Evolutionary conservation across 2,797 vertebrate species (phyloP).

Genomic region (Clangula hyemalis): DNA sequence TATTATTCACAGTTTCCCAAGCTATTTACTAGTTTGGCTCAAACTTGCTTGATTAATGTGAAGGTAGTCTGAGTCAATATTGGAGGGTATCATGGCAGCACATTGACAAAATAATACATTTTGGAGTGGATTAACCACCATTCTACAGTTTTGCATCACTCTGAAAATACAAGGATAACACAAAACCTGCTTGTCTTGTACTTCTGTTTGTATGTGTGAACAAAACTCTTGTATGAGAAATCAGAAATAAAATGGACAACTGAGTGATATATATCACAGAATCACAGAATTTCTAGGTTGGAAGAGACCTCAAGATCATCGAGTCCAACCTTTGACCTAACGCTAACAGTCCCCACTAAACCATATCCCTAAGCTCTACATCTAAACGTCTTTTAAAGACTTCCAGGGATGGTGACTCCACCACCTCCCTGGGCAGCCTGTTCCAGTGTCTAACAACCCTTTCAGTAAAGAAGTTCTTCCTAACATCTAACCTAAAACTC

Average conservation of each 20-base stretch:
- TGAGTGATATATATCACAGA: background rate
- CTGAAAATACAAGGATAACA: background rate
- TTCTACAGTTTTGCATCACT: background rate
- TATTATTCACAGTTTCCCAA: background rate
- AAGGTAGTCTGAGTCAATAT: background rate
- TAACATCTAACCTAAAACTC: too few relatives aligned
- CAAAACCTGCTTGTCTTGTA: background rate
- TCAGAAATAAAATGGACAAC: background rate
- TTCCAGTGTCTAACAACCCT: too few relatives aligned
- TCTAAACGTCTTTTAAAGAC: too few relatives aligned
- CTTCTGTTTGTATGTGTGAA: background rate
- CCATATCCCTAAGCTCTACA: too few relatives aligned
- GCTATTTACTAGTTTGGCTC: background rate
- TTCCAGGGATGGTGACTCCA: too few relatives aligned
- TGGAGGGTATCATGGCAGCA: background rate
- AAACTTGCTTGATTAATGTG: background rate
- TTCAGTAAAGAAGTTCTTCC: too few relatives aligned
- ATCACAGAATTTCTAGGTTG: too few relatives aligned
- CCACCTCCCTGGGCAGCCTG: too few relatives aligned
- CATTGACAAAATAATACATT: background rate
- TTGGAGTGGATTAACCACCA: background rate
- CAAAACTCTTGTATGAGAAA: background rate
- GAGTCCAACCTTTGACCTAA: too few relatives aligned
- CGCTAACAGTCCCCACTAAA: too few relatives aligned
- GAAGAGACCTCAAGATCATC: too few relatives aligned